These are phyloP conservation scores for Helogale parvula DNA, from an alignment of 2,113 vertebrate genomes.

Conservation along the genomic window DNA sequence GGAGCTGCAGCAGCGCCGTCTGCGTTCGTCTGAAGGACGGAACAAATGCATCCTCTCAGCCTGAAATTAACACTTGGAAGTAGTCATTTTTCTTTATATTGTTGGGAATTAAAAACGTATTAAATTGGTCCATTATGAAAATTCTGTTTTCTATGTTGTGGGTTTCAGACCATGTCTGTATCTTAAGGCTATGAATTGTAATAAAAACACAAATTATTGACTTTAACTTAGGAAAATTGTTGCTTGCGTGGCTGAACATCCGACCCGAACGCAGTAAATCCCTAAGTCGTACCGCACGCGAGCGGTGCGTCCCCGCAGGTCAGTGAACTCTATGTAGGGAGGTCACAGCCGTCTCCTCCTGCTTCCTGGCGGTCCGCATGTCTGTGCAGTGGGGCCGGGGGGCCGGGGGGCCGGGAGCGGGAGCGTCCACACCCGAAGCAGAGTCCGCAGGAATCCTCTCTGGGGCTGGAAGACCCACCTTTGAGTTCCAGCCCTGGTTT, in stretches of 20 bases:
- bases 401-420: too few relatives aligned
- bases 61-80: slow-evolving; percentile 76
- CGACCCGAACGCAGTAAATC: slow-evolving; percentile 81
- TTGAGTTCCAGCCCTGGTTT: neutral
- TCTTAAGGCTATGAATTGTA: slow-evolving; percentile 86
- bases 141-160: slow-evolving; percentile 75
- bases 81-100: slow-evolving; percentile 84
- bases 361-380: neutral
- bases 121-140: slow-evolving; percentile 84
- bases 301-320: slow-evolving; percentile 66
- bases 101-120: slow-evolving; percentile 85
- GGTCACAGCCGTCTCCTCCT: neutral
- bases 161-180: slow-evolving; percentile 79
- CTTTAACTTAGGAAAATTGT: slow-evolving; percentile 86
- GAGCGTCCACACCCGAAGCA: too few relatives aligned
- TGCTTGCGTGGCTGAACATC: slow-evolving; percentile 81
- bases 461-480: neutral
- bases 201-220: slow-evolving; percentile 85
- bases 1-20: slow-evolving; percentile 12
- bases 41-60: slow-evolving; percentile 67
- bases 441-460: neutral
- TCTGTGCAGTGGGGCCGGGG: neutral
- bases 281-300: slow-evolving; percentile 56
- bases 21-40: slow-evolving; percentile 42
- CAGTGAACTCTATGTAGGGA: neutral